Conservation (phyloP, 2,888 invertebrate species). For the Hydrotaea cyrtoneurina region DNA sequence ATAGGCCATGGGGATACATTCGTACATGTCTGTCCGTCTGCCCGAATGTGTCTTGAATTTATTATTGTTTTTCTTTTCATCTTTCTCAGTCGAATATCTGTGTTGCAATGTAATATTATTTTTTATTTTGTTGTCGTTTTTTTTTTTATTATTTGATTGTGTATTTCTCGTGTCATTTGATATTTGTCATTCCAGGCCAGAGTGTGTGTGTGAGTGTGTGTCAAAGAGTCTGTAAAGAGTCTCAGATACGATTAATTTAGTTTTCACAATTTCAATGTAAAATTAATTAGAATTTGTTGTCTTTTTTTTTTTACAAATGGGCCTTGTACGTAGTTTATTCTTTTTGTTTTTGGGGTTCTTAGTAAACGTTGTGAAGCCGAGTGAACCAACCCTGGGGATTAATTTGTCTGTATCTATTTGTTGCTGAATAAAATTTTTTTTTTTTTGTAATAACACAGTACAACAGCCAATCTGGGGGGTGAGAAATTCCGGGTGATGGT, state of each 20-base stretch:
- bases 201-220: slow-evolving; percentile 17
- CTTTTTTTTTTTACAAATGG: neutral
- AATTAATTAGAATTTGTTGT: slow-evolving; percentile 49
- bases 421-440: too few species aligned
- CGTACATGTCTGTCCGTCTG: neutral
- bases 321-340: neutral
- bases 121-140: too few species aligned
- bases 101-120: slow-evolving; percentile 28
- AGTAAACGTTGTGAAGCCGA: neutral
- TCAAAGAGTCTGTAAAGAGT: neutral
- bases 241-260: slow-evolving; percentile 56
- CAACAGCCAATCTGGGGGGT: too few species aligned
- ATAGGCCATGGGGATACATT: slow-evolving; percentile 12
- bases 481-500: too few species aligned
- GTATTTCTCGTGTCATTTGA: slow-evolving; percentile 52
- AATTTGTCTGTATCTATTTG: neutral
- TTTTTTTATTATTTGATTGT: too few species aligned
- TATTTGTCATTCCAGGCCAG: slow-evolving; percentile 33
- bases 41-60: slow-evolving; percentile 29
- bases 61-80: neutral
- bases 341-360: too few species aligned
- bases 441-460: too few species aligned
- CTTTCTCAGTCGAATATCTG: neutral
- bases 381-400: neutral
- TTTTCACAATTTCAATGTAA: slow-evolving; percentile 50